phyloP scores from a whole-genome alignment of 2,888 invertebrate genomes.

The Caenorhabditis sinica region DNA sequence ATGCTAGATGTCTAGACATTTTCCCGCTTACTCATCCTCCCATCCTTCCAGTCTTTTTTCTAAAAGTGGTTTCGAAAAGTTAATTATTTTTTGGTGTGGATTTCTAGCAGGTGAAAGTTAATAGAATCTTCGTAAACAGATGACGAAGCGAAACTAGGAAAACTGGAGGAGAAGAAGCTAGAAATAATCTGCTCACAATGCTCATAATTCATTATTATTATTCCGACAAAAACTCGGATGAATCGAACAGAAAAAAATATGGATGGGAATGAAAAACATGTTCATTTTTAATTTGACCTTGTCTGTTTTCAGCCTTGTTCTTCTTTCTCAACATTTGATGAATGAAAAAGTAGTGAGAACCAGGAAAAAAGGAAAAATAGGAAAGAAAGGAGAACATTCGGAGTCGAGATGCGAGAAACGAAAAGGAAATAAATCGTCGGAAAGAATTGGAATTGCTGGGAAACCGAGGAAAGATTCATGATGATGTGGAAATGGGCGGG shows the following conservation, averaged over 20 bases:
- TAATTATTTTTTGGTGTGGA: slow-evolving; percentile 18
- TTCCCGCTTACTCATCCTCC: slow-evolving; percentile 10
- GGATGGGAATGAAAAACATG: slow-evolving; percentile 35
- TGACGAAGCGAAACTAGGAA: slow-evolving; percentile 1
- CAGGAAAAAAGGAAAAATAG: slow-evolving; percentile 1
- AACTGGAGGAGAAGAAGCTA: not conserved
- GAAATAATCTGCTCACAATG: not conserved
- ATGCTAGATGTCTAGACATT: slow-evolving; percentile 15
- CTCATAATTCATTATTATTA: slow-evolving; percentile 19
- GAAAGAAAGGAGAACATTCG: slow-evolving; percentile 5
- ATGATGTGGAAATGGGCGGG: slow-evolving; percentile 29
- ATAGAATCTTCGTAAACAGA: slow-evolving; percentile 1
- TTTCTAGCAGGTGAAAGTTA: slow-evolving; percentile 35
- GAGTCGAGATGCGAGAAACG: slow-evolving; percentile 12
- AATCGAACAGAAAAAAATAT: not conserved
- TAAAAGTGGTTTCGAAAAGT: not conserved
- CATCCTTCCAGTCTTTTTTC: not conserved
- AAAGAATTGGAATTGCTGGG: slow-evolving; percentile 48
- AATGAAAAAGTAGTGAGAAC: slow-evolving; percentile 48
- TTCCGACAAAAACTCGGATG: not conserved
- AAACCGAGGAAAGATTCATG: slow-evolving; percentile 23
- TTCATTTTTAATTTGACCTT: slow-evolving; percentile 53
- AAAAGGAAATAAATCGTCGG: slow-evolving; percentile 37
- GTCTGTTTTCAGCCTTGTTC: not conserved
- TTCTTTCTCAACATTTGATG: slow-evolving; percentile 27